phyloP scores from a whole-genome alignment of 2,888 invertebrate species.

The Drosophila ustulata region DNA sequence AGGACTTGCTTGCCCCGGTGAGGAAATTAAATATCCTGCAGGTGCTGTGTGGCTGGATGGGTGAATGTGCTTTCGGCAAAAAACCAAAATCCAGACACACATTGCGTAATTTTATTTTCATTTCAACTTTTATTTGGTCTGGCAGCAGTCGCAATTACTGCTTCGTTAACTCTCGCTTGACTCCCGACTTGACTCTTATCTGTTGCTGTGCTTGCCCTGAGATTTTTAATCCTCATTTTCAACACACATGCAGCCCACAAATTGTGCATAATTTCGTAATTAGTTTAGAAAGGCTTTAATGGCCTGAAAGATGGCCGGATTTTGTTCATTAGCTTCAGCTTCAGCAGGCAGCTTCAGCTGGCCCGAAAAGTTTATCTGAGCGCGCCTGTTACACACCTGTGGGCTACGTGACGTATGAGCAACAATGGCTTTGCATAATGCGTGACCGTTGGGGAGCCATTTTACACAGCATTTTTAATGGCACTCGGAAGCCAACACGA shows the following conservation, averaged over 20 bases:
- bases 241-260: slow-evolving; percentile 36
- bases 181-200: slow-evolving; percentile 29
- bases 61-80: not conserved
- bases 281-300: slow-evolving; percentile 64
- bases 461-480: not conserved
- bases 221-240: slow-evolving; percentile 24
- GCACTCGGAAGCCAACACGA: not conserved
- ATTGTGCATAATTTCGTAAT: slow-evolving; percentile 75
- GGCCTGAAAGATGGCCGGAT: slow-evolving; percentile 35
- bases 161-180: not conserved
- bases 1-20: slow-evolving; percentile 28
- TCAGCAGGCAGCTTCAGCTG: not conserved
- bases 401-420: slow-evolving; percentile 46
- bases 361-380: slow-evolving; percentile 50
- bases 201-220: slow-evolving; percentile 21
- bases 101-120: slow-evolving; percentile 22
- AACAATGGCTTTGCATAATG: slow-evolving; percentile 43
- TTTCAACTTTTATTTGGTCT: slow-evolving; percentile 36
- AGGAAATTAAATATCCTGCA: slow-evolving; percentile 76
- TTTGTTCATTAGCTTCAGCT: slow-evolving; percentile 35
- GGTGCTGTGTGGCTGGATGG: not conserved
- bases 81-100: slow-evolving; percentile 8
- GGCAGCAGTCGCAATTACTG: slow-evolving; percentile 18
- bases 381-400: slow-evolving; percentile 35
- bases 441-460: slow-evolving; percentile 23